A percentile compares a stretch with the other conserved stretches of the same genome.
Conservation (phyloP, 2,888 invertebrate genomes). For the Torymus aiolomorphi region DNA sequence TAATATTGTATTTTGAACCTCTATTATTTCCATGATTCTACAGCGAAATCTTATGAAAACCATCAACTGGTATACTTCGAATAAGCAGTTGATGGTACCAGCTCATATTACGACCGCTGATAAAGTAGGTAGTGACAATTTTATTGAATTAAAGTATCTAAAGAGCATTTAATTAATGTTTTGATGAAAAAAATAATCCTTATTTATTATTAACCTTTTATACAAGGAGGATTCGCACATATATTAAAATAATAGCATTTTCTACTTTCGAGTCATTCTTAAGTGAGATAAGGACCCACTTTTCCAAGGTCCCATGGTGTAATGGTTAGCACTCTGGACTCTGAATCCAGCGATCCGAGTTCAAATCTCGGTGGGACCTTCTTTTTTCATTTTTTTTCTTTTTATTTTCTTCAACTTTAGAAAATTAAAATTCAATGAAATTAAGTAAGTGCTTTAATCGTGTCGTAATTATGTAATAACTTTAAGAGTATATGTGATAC, state of each 20-base stretch:
- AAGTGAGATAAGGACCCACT: background rate
- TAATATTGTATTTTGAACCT: too few species aligned
- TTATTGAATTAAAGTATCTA: background rate
- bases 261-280: background rate
- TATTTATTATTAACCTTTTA: background rate
- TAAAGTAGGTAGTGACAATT: slow-evolving; percentile 8
- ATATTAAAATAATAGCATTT: background rate
- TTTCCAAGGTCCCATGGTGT: slow-evolving; percentile 81
- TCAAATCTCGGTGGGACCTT: slow-evolving; percentile 87
- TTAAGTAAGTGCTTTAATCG: too few species aligned
- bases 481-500: too few species aligned
- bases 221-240: background rate
- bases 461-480: too few species aligned
- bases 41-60: too few species aligned
- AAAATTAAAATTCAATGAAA: background rate
- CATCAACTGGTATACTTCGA: too few species aligned
- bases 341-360: slow-evolving; percentile 89
- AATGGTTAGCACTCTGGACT: slow-evolving; percentile 89
- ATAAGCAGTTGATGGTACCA: too few species aligned
- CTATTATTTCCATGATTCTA: too few species aligned
- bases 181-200: background rate
- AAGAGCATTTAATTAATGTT: background rate
- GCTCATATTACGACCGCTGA: slow-evolving; percentile 2
- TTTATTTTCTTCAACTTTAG: background rate
- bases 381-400: slow-evolving; percentile 34